Percentiles rank a stretch among this genome's conserved stretches.
These are phyloP conservation scores for Apeira syringaria DNA, from an alignment of 2,888 invertebrate species.

Conservation along the genomic window DNA sequence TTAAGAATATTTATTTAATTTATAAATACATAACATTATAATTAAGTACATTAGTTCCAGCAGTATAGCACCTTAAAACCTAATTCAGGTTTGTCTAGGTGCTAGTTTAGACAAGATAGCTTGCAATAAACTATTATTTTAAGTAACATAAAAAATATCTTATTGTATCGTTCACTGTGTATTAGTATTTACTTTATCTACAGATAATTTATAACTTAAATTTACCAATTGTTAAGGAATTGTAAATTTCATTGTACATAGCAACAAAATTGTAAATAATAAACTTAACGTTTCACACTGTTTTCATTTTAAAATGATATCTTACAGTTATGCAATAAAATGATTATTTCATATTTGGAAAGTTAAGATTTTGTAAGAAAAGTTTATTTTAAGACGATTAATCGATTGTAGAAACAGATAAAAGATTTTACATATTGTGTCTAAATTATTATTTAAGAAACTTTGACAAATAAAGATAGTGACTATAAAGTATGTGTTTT, in stretches of 20 bases:
- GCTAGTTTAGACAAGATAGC: no score
- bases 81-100: no score
- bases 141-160: no score
- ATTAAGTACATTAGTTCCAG: no score
- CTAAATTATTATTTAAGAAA: constrained; percentile 50
- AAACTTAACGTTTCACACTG: constrained; percentile 14
- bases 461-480: constrained; percentile 81
- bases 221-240: neutral
- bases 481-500: constrained; percentile 43
- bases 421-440: constrained; percentile 28
- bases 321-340: constrained; percentile 15
- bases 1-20: no score
- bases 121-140: no score
- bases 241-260: constrained; percentile 23
- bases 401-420: constrained; percentile 28
- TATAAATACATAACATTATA: no score
- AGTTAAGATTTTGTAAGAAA: constrained; percentile 24
- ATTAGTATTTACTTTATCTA: no score
- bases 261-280: constrained; percentile 26
- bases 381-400: constrained; percentile 23
- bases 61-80: no score
- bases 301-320: constrained; percentile 18
- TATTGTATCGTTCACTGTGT: no score
- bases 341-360: constrained; percentile 9
- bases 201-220: no score